Percentiles rank a stretch among this genome's conserved stretches.
Evolutionary conservation across 2,888 invertebrate genomes (phyloP).

Genomic region (Conops quadrifasciatus): DNA sequence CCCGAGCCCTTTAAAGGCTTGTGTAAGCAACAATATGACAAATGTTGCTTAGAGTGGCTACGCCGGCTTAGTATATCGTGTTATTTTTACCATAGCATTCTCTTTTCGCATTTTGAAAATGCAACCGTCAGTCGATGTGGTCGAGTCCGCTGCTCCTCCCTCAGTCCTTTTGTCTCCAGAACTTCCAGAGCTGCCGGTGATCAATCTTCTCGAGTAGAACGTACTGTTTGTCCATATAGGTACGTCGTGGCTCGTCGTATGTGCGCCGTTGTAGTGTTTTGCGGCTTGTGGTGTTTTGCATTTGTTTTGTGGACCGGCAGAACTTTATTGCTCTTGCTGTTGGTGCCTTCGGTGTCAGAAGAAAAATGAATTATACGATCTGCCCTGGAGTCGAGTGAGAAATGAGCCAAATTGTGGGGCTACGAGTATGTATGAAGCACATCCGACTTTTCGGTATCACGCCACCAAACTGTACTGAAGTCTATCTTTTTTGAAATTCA

Average conservation of each 20-base stretch:
- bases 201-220: constrained; percentile 26
- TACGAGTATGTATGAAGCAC: too few relatives aligned
- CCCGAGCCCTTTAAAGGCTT: too few relatives aligned
- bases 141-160: background rate
- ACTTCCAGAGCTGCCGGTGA: constrained; percentile 24
- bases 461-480: too few relatives aligned
- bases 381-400: background rate
- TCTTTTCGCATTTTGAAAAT: constrained; percentile 12
- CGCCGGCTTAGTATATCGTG: too few relatives aligned
- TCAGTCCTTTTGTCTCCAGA: too few relatives aligned
- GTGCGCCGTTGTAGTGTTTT: constrained; percentile 22
- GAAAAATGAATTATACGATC: constrained; percentile 20
- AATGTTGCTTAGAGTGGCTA: too few relatives aligned
- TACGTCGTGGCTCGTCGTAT: background rate
- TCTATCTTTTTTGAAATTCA: too few relatives aligned
- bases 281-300: constrained; percentile 22
- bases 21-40: too few relatives aligned
- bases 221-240: background rate
- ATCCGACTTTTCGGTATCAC: too few relatives aligned
- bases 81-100: background rate
- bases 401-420: background rate
- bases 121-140: background rate
- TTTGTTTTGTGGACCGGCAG: background rate
- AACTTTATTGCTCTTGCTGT: constrained; percentile 6
- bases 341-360: constrained; percentile 3